Percentiles rank a stretch among this genome's conserved stretches.
Conservation (phyloP, 2,888 invertebrate species). For the Pomacea canaliculata region DNA sequence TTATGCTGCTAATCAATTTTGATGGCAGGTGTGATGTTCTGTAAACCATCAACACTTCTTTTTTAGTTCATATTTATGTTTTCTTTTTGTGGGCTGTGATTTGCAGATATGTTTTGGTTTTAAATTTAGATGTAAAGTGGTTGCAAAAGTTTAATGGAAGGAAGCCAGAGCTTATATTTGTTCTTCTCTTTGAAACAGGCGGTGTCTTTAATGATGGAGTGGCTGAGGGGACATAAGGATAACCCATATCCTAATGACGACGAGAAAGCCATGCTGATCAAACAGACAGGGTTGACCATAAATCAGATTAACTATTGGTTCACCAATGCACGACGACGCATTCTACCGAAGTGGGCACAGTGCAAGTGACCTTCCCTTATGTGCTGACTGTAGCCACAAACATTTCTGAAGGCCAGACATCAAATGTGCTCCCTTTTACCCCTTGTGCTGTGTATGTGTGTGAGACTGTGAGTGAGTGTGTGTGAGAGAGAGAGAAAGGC, state of each 20-base stretch:
- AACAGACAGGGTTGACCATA: constrained; percentile 68
- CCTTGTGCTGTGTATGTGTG: too few species aligned
- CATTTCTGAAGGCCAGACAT: background rate
- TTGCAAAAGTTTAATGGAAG: too few species aligned
- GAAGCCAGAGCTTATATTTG: background rate
- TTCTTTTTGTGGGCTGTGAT: too few species aligned
- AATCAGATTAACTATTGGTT: constrained; percentile 71
- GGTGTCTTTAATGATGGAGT: constrained; percentile 69
- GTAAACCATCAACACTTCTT: too few species aligned
- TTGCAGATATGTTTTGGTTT: too few species aligned
- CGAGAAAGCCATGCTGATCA: constrained; percentile 68
- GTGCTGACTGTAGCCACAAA: background rate
- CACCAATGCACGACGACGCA: constrained; percentile 68
- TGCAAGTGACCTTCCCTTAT: constrained; percentile 44
- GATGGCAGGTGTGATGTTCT: too few species aligned
- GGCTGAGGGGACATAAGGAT: constrained; percentile 68
- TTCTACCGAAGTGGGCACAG: constrained; percentile 69
- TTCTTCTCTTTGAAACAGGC: constrained; percentile 51
- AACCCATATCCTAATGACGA: constrained; percentile 70
- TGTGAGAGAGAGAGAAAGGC: background rate
- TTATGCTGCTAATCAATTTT: too few species aligned
- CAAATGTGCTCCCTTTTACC: too few species aligned
- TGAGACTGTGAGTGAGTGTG: background rate
- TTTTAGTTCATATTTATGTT: too few species aligned
- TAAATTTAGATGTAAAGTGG: too few species aligned